These are phyloP conservation scores for Drosophila pallidifrons DNA, from an alignment of 1,140 invertebrate genomes.

Conservation along the genomic window DNA sequence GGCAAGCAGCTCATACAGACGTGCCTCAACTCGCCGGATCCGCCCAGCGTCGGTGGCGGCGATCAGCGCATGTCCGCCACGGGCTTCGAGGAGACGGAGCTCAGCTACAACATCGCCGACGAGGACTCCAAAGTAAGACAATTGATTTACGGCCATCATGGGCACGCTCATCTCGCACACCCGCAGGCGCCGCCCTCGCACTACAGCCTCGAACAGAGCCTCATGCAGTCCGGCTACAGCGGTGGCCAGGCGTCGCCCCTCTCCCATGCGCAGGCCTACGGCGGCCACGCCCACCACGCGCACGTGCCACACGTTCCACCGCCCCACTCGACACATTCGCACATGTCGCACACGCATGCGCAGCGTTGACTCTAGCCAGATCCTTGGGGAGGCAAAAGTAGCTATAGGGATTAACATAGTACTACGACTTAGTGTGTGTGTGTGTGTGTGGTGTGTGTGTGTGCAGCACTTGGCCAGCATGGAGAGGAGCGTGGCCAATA, in stretches of 20 bases:
- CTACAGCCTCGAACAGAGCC: slow-evolving; percentile 83
- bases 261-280: slow-evolving; percentile 82
- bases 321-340: slow-evolving; percentile 83
- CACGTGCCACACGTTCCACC: slow-evolving; percentile 81
- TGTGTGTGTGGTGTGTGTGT: slow-evolving; percentile 7
- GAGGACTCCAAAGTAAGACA: slow-evolving; percentile 98
- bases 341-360: slow-evolving; percentile 84
- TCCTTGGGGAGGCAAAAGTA: neutral
- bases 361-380: slow-evolving; percentile 68
- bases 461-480: slow-evolving; percentile 63
- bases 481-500: slow-evolving; percentile 46
- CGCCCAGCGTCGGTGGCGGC: slow-evolving; percentile 89
- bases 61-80: slow-evolving; percentile 99
- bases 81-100: slow-evolving; percentile 99
- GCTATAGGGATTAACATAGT: slow-evolving; percentile 1
- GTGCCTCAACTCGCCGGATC: slow-evolving; percentile 98
- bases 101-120: slow-evolving; percentile 97
- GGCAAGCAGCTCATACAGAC: slow-evolving; percentile 99
- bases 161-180: slow-evolving; percentile 86
- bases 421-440: slow-evolving; percentile 4
- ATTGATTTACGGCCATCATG: slow-evolving; percentile 93
- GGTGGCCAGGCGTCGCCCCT: slow-evolving; percentile 85
- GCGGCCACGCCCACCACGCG: slow-evolving; percentile 78
- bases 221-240: slow-evolving; percentile 85
- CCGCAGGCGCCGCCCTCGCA: slow-evolving; percentile 82